phyloP scores from a whole-genome alignment of 2,888 invertebrate genomes.

The Eupithecia centaureata region DNA sequence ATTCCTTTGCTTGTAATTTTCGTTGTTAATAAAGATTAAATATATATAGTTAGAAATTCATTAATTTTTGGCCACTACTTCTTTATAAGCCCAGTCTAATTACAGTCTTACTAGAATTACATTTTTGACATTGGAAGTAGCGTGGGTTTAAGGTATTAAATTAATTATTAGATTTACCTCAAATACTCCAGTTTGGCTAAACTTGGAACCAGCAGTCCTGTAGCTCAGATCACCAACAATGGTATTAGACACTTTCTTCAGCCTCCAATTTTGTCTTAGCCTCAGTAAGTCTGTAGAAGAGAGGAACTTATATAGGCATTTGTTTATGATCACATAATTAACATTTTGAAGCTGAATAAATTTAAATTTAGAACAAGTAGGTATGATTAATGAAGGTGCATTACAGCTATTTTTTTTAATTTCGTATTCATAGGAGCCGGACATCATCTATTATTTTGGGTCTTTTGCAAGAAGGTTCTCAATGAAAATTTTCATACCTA shows the following conservation, averaged over 20 bases:
- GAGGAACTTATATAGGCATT: not conserved
- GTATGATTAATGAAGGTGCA: too few species aligned
- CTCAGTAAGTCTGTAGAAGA: constrained; percentile 89
- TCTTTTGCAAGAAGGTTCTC: not conserved
- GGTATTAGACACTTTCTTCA: constrained; percentile 97
- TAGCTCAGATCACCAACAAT: constrained; percentile 98
- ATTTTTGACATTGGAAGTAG: not conserved
- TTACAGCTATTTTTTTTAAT: too few species aligned
- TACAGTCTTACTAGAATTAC: not conserved
- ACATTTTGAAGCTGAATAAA: not conserved
- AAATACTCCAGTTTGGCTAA: constrained; percentile 55
- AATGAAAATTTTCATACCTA: constrained; percentile 54
- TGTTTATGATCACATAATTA: not conserved
- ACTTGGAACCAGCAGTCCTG: constrained; percentile 97
- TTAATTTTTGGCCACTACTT: not conserved
- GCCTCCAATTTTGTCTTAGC: constrained; percentile 95
- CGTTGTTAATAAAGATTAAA: too few species aligned
- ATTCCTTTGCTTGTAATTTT: too few species aligned
- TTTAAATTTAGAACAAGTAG: not conserved
- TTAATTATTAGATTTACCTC: constrained; percentile 26
- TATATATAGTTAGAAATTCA: too few species aligned
- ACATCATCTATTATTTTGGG: not conserved
- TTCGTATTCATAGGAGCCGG: too few species aligned
- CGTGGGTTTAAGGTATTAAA: not conserved
- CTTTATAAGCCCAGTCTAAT: too few species aligned